These are phyloP conservation scores for Bellardia pandia DNA, from an alignment of 2,888 invertebrate species.

Conservation along the genomic window DNA sequence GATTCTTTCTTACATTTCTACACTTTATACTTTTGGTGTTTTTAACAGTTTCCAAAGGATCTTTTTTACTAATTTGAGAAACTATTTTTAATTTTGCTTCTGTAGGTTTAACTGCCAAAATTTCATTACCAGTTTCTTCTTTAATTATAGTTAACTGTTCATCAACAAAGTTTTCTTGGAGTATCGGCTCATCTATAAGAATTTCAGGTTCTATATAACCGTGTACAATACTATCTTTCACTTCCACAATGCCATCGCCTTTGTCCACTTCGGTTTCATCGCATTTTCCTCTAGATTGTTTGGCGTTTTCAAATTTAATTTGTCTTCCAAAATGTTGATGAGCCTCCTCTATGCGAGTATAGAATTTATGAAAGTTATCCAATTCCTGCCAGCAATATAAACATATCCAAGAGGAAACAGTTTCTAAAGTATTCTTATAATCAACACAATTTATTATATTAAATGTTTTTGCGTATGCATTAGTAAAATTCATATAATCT, in stretches of 20 bases:
- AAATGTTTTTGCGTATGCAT: not conserved
- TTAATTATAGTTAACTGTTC: not conserved
- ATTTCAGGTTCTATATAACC: slow-evolving; percentile 39
- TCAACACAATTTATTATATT: not conserved
- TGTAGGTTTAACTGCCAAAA: slow-evolving; percentile 22
- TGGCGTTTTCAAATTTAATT: slow-evolving; percentile 68
- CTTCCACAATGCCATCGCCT: not conserved
- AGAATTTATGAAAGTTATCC: slow-evolving; percentile 77
- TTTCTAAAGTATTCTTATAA: slow-evolving; percentile 33
- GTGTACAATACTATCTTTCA: slow-evolving; percentile 1
- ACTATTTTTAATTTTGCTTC: not conserved
- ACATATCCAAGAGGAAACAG: slow-evolving; percentile 74
- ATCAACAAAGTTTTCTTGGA: not conserved
- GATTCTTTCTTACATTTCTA: not conserved
- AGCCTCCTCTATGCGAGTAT: slow-evolving; percentile 76
- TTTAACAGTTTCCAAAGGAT: slow-evolving; percentile 40
- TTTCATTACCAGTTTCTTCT: not conserved
- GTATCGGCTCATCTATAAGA: slow-evolving; percentile 19
- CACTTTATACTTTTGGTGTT: not conserved
- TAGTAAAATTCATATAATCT: not conserved
- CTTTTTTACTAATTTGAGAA: not conserved
- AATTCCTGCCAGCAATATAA: slow-evolving; percentile 78
- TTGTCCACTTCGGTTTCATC: not conserved
- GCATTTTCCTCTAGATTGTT: not conserved
- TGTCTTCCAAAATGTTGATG: slow-evolving; percentile 73